Evolutionary conservation across 1,140 invertebrate genomes (phyloP), one percentile per base, ranked within the genome.

Genomic region (Drosophila melanica): DNA sequence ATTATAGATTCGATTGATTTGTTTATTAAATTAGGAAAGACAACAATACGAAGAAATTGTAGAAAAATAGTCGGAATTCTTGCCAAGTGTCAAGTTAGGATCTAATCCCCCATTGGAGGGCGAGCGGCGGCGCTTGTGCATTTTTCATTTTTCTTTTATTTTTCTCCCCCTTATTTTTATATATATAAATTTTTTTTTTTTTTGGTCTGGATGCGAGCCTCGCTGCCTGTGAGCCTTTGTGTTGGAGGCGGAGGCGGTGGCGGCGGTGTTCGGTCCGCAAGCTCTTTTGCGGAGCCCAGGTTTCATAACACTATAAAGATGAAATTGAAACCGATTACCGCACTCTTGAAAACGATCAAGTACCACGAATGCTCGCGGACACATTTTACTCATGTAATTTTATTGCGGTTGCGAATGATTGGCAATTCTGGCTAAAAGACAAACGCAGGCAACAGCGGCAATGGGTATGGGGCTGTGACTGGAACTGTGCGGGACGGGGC

Each of bases 311-410:
- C 79, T 77, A 87, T 87, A 89, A 86, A 86, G 82, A 86, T 86
- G 86, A 90, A 90, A 90, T 90, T 90, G 86, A 90, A 90, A 90
- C 86, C 86, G 86, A 90, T 90, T 90, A 90, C 86, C 81, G 86
- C 86, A 90, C 86, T 90, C 86, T 90, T 86, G 86, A 90, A 90
- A 86, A 86, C 82, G 82, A 86, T 86, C 81, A 86, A 86, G 81
- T 86, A 86, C 81, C 81, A 86, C 77, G 77, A 90, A 81, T 85
- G 85, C 86, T 82, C 69, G 87, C 75, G 86, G 86, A 90, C 86
- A 90, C 81, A 90, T 81, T 90, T 90, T 90, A 90, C 81, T 90
- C 86, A 82, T 86, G 81, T 85, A 90, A 84, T 85, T 90, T 90
- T 90, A 90, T 89, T 90, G 85, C 77, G 77, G 78, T 74, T 86